These are phyloP conservation scores for Hydrozoanthus tunicans DNA, from an alignment of 64 coral and sea anemone genomes.

Conservation along the genomic window DNA sequence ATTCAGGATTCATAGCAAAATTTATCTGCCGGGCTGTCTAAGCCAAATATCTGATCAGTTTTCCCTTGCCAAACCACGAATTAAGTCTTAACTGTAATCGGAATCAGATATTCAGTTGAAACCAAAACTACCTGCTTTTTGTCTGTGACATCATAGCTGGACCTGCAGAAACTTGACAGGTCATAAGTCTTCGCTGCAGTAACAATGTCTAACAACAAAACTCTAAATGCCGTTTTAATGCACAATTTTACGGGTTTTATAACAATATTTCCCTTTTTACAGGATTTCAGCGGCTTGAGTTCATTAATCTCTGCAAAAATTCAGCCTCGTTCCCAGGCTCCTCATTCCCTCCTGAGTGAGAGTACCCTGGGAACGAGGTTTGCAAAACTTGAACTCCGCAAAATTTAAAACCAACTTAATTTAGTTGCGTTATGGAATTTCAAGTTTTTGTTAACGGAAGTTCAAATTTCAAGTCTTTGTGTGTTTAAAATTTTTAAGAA, in stretches of 20 bases:
- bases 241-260: neutral
- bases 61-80: neutral
- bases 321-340: too few species aligned
- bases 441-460: too few species aligned
- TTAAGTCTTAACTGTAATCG: neutral
- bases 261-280: too few species aligned
- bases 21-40: neutral
- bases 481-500: too few species aligned
- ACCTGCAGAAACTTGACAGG: slow-evolving; percentile 32
- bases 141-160: slow-evolving; percentile 6
- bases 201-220: neutral
- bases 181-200: neutral
- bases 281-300: too few species aligned
- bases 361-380: too few species aligned
- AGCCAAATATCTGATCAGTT: neutral
- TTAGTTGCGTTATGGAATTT: too few species aligned
- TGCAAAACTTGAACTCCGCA: too few species aligned
- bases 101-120: neutral
- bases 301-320: too few species aligned
- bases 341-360: too few species aligned
- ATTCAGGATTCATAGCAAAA: slow-evolving; percentile 89
- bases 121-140: slow-evolving; percentile 30
- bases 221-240: neutral
- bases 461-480: too few species aligned
- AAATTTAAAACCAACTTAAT: too few species aligned